Base-by-base conservation (phyloP, 2,113 vertebrate species). In the Cacatua alba region DNA sequence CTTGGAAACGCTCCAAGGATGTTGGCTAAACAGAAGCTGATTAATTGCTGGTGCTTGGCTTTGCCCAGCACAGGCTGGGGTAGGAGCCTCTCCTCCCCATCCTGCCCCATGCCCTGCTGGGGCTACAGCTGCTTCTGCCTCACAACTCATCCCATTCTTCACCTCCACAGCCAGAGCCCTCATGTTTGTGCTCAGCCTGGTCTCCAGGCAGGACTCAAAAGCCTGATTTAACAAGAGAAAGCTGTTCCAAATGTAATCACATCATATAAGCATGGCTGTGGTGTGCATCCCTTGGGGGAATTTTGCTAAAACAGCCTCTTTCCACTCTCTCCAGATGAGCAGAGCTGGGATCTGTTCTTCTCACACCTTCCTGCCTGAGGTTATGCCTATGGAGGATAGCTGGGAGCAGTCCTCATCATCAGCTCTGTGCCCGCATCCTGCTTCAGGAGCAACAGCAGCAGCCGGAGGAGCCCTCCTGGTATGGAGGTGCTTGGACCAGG, bases 201-300 rank as follows among this genome's bases (percentile, higher is more conserved):
- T 7, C 46, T 49, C 84, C 76, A 69, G 49, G 6, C 3, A 0
- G 28, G 10, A 4, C 39, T 41, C 15, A 9, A 29, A 52, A 29
- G 5, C 82, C 55, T 2, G 0, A 0, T 6, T 41, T 8, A 4
- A 3, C 5, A 24, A 63, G 28, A 9, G 19, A 20, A 23, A 53
- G 7, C 14, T 6, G 10, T 10, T 83, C 31, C 71, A 10, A 4
- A 2, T 7, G 13, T 29, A 46, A 35, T 25, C n/a, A 28, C 13
- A 1, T 4, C 1, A 0, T 17, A 2, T 0, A 0, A 20, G 29
- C 19, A 1, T 2, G n/a, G 39, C 43, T 12, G 1, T 6, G 43
- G 48, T 6, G 21, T 1, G 2, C 37, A 9, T 23, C 37, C 12
- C 21, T 13, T 35, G 53, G 3, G 17, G 49, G n/a, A 17, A 19